Evolutionary conservation across 92 coral and sea anemone species (phyloP).

Genomic region (Virgularia gustaviana): DNA sequence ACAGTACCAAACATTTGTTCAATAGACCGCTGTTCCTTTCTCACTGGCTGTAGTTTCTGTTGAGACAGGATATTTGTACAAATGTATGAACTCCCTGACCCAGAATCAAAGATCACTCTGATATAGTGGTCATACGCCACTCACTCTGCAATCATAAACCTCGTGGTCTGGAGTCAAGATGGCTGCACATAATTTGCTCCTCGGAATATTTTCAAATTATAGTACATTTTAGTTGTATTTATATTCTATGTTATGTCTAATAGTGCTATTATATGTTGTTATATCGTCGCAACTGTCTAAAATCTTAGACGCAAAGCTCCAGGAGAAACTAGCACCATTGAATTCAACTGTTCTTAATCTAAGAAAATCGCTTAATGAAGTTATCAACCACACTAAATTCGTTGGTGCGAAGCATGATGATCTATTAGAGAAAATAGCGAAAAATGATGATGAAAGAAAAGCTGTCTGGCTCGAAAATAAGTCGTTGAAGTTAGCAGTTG

Average conservation of each 20-base stretch:
- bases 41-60: too few relatives aligned
- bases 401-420: constrained; percentile 23
- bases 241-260: too few relatives aligned
- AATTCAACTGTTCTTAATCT: constrained; percentile 2
- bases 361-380: constrained; percentile 22
- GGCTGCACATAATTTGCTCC: too few relatives aligned
- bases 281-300: neutral
- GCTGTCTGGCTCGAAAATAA: constrained; percentile 29
- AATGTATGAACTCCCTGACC: constrained; percentile 22
- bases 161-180: too few relatives aligned
- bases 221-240: too few relatives aligned
- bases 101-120: constrained; percentile 39
- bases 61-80: constrained; percentile 16
- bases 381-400: constrained; percentile 19
- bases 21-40: constrained; percentile 36
- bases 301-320: neutral
- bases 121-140: neutral
- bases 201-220: too few relatives aligned
- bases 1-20: constrained; percentile 42
- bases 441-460: constrained; percentile 18
- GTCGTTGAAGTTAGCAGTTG: constrained; percentile 16
- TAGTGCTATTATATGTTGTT: too few relatives aligned
- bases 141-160: too few relatives aligned
- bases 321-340: neutral
- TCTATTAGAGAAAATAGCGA: constrained; percentile 12